Conservation (phyloP, 2,888 invertebrate species). For the Latrodectus elegans region DNA sequence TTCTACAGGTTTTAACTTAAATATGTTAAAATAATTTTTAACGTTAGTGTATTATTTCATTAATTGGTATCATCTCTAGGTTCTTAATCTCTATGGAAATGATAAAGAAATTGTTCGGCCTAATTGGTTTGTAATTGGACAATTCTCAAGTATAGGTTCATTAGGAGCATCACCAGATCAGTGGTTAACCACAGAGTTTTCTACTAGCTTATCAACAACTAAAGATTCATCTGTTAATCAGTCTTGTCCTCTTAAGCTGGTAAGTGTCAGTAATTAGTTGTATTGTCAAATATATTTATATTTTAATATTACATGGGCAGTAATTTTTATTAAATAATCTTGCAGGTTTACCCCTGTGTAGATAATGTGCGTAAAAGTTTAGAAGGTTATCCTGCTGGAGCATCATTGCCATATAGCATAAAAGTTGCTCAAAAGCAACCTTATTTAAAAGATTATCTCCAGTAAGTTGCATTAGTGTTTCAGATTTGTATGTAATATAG, state of each 20-base stretch:
- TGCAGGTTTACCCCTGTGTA: conserved; percentile 82
- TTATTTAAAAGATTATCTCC: conserved; percentile 86
- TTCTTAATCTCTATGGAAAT: conserved; percentile 82
- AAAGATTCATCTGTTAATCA: conserved; percentile 44
- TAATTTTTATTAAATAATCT: neutral
- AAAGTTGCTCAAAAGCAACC: conserved; percentile 85
- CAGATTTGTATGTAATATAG: too few species aligned
- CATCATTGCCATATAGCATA: conserved; percentile 90
- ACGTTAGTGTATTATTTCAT: too few species aligned
- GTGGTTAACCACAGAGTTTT: conserved; percentile 71
- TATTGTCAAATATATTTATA: too few species aligned
- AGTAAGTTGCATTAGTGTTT: conserved; percentile 78
- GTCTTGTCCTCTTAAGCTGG: conserved; percentile 53
- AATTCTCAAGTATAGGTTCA: conserved; percentile 93
- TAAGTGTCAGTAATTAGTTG: neutral
- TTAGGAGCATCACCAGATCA: conserved; percentile 80
- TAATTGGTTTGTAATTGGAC: conserved; percentile 85
- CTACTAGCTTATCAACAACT: conserved; percentile 68
- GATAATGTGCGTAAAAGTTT: conserved; percentile 90
- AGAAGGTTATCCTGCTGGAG: conserved; percentile 89
- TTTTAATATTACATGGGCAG: neutral
- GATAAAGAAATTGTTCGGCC: conserved; percentile 75
- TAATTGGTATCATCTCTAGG: conserved; percentile 37
- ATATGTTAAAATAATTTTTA: too few species aligned
- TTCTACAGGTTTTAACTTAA: too few species aligned